Evolutionary conservation across 1,140 invertebrate genomes (phyloP).

Genomic region (Lordiphosa stackelbergi): DNA sequence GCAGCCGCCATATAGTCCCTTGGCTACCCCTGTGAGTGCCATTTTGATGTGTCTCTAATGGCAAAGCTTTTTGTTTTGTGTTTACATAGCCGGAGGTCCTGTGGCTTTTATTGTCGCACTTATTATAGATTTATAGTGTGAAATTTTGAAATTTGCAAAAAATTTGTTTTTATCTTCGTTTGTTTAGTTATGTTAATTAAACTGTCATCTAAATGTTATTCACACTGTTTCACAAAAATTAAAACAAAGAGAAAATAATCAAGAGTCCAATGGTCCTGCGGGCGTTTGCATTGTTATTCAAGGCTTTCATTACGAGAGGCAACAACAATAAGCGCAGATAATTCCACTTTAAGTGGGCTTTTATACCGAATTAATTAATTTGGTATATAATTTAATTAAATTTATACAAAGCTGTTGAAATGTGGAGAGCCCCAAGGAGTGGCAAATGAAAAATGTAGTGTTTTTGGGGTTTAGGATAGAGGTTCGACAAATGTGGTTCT

Average conservation of each 20-base stretch:
- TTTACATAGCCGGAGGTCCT: background rate
- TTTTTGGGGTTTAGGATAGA: too few relatives aligned
- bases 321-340: constrained; percentile 30
- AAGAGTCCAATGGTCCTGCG: constrained; percentile 12
- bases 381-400: constrained; percentile 48
- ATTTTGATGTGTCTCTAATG: constrained; percentile 75
- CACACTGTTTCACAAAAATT: too few relatives aligned
- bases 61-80: constrained; percentile 64
- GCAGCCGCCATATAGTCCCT: constrained; percentile 12
- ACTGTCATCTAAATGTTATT: constrained; percentile 20
- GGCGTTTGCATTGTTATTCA: constrained; percentile 27
- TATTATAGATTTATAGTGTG: background rate
- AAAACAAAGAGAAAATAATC: constrained; percentile 14
- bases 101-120: constrained; percentile 4
- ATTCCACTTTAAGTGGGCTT: constrained; percentile 44
- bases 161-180: constrained; percentile 2
- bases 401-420: background rate
- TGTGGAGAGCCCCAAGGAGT: too few relatives aligned
- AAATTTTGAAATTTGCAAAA: background rate
- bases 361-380: constrained; percentile 34
- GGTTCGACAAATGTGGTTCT: too few relatives aligned
- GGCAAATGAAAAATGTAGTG: too few relatives aligned
- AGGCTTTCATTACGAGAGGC: constrained; percentile 16
- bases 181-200: constrained; percentile 22
- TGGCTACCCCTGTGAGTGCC: constrained; percentile 42